Evolutionary conservation across 2,113 vertebrate species (phyloP).

Genomic region (Butorides virescens): DNA sequence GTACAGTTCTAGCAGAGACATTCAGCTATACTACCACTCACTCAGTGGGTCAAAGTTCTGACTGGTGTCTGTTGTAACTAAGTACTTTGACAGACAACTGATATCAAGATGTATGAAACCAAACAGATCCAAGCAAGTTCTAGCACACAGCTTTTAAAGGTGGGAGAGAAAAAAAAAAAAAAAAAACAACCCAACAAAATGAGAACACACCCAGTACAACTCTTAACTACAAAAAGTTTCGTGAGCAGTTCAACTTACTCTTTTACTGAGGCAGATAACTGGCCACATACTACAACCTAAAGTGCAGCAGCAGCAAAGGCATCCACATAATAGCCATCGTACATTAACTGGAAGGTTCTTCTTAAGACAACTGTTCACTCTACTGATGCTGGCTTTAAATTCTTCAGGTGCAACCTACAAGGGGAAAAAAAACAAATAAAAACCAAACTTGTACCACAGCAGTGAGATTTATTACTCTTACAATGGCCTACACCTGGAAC

Average conservation of each 20-base stretch:
- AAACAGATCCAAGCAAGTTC: background rate
- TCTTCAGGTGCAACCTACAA: conserved; percentile 95
- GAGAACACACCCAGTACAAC: background rate
- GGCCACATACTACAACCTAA: conserved; percentile 99
- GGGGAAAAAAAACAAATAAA: background rate
- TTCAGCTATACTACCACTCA: background rate
- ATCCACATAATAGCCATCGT: conserved; percentile 96
- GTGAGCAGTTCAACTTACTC: conserved; percentile 81
- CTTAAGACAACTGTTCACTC: conserved; percentile 95
- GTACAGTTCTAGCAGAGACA: background rate
- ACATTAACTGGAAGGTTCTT: conserved; percentile 98
- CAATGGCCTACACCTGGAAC: background rate
- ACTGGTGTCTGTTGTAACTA: background rate
- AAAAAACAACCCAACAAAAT: background rate
- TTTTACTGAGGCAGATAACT: conserved; percentile 98
- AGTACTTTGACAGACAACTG: background rate
- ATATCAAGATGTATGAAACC: background rate
- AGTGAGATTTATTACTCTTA: background rate
- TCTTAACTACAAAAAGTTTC: background rate
- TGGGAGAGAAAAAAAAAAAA: background rate
- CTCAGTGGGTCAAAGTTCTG: background rate
- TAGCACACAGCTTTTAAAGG: background rate
- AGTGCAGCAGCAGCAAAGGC: conserved; percentile 98
- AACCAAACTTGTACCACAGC: background rate
- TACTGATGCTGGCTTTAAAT: conserved; percentile 96